Percentiles rank a stretch among this genome's conserved stretches.
phyloP scores from a whole-genome alignment of 2,888 invertebrate genomes.

The Eudasyphora cyanicolor region DNA sequence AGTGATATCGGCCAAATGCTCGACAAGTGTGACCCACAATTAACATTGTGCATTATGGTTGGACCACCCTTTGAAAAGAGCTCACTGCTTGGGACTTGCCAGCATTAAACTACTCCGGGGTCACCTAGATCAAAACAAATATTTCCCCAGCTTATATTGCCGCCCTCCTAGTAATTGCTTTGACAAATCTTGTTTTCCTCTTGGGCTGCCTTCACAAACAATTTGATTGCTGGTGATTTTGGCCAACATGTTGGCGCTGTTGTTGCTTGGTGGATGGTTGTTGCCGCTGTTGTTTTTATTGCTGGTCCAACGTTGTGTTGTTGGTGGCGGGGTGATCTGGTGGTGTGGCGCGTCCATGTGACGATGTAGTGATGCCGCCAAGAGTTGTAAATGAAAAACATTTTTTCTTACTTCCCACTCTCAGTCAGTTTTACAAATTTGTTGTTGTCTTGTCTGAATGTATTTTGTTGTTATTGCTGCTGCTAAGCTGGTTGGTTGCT shows the following conservation, averaged over 20 bases:
- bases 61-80: no score
- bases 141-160: not conserved
- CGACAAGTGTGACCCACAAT: no score
- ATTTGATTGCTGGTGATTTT: slow-evolving; percentile 31
- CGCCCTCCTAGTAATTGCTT: not conserved
- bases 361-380: not conserved
- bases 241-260: slow-evolving; percentile 33
- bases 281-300: not conserved
- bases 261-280: not conserved
- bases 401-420: slow-evolving; percentile 48
- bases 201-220: not conserved
- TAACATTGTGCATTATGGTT: no score
- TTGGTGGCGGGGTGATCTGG: not conserved
- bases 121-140: no score
- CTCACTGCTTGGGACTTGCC: no score
- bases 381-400: slow-evolving; percentile 48
- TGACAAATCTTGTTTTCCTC: slow-evolving; percentile 27
- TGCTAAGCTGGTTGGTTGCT: slow-evolving; percentile 12
- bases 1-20: no score
- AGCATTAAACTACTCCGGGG: no score
- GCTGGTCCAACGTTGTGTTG: no score
- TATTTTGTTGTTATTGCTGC: slow-evolving; percentile 27
- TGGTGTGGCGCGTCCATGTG: not conserved
- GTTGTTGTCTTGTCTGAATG: slow-evolving; percentile 10
- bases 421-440: slow-evolving; percentile 29